Percentiles rank a stretch among this genome's conserved stretches.
Evolutionary conservation across 2,113 vertebrate species (phyloP).

Genomic region (Lontra canadensis): DNA sequence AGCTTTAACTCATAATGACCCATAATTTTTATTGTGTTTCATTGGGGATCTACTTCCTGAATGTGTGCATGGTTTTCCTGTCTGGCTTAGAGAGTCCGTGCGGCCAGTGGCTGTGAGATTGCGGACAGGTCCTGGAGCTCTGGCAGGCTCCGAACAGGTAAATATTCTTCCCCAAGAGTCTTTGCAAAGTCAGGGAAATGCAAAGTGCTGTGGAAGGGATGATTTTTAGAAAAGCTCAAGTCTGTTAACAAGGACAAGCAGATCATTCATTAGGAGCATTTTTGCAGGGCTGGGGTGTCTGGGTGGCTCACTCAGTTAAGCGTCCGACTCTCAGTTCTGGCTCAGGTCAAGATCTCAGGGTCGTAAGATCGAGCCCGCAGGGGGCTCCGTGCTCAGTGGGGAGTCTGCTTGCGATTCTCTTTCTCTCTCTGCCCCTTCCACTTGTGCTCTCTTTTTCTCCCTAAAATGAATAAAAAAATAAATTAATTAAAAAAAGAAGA

Average conservation of each 20-base stretch:
- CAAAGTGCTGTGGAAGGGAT: too few relatives aligned
- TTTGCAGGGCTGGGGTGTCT: too few relatives aligned
- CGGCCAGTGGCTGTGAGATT: neutral
- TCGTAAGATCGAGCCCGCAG: accelerated
- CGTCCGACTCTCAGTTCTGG: too few relatives aligned
- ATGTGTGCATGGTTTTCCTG: neutral
- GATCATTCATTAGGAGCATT: neutral
- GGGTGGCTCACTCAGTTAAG: neutral
- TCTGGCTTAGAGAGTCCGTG: neutral
- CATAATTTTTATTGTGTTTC: neutral
- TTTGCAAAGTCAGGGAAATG: neutral
- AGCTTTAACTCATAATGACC: neutral
- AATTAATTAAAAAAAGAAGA: neutral
- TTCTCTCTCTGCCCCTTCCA: too few relatives aligned
- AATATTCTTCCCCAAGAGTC: neutral
- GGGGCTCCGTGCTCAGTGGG: too few relatives aligned
- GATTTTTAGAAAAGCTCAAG: neutral
- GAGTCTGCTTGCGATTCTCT: too few relatives aligned
- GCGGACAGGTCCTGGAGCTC: neutral
- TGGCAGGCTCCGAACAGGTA: neutral
- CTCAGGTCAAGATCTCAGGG: too few relatives aligned
- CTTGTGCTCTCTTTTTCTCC: neutral
- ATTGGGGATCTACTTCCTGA: neutral
- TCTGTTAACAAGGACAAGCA: neutral
- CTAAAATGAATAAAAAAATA: neutral